Percentiles rank a stretch among this genome's conserved stretches.
phyloP scores from a whole-genome alignment of 2,113 vertebrate species.

The Epinephelus moara region DNA sequence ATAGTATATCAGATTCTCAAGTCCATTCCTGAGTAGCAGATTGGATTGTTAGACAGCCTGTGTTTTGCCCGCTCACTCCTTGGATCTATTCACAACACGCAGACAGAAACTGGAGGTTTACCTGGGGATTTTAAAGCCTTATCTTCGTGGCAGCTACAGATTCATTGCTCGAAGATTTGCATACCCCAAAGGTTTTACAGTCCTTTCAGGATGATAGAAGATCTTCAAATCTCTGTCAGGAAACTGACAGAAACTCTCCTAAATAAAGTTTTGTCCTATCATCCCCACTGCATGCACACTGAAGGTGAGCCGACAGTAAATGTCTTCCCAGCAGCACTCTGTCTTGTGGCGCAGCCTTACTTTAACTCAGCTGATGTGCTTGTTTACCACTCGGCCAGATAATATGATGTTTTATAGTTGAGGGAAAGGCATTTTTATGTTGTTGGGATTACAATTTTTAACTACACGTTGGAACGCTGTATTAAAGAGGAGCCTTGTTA shows the following conservation, averaged over 20 bases:
- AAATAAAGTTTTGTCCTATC: conserved; percentile 58
- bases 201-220: conserved; percentile 49
- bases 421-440: background rate
- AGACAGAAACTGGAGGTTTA: conserved; percentile 44
- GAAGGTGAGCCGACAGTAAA: conserved; percentile 41
- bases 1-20: conserved; percentile 3
- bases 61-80: conserved; percentile 31
- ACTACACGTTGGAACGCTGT: background rate
- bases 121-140: conserved; percentile 63
- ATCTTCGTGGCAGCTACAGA: conserved; percentile 49
- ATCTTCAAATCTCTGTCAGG: conserved; percentile 59
- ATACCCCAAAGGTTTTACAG: conserved; percentile 64
- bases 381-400: conserved; percentile 28
- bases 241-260: conserved; percentile 42
- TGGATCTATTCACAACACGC: conserved; percentile 19
- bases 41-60: conserved; percentile 14
- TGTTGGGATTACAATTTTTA: background rate
- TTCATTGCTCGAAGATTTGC: conserved; percentile 69
- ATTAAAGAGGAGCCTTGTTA: conserved; percentile 15
- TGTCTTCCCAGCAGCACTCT: conserved; percentile 46
- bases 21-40: conserved; percentile 21
- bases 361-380: conserved; percentile 26
- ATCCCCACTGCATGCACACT: conserved; percentile 4
- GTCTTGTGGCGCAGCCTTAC: conserved; percentile 18
- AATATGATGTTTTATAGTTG: conserved; percentile 10